A percentile compares a stretch with the other conserved stretches of the same genome.
Evolutionary conservation across 2,888 invertebrate genomes (phyloP).

Genomic region (Cremastinae sp.): DNA sequence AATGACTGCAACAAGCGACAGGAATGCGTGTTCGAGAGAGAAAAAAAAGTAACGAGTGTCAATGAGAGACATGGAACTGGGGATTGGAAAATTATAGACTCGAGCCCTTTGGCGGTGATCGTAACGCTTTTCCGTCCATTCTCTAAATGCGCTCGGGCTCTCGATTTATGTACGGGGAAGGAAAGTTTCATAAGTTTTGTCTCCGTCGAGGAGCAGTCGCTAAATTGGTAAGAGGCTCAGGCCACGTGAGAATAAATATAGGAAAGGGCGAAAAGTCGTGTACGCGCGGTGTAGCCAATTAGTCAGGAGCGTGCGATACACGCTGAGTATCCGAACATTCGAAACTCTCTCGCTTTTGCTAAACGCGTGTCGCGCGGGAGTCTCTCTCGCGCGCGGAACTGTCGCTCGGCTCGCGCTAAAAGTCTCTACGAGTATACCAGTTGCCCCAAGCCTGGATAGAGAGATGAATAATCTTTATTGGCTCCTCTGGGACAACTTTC

Average conservation of each 20-base stretch:
- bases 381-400: constrained; percentile 40
- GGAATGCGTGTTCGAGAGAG: no score
- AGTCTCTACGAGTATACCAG: neutral
- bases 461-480: constrained; percentile 61
- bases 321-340: constrained; percentile 35
- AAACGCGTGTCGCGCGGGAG: constrained; percentile 35
- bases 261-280: constrained; percentile 54
- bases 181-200: constrained; percentile 48
- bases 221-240: constrained; percentile 11
- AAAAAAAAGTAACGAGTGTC: constrained; percentile 6
- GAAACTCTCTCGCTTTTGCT: constrained; percentile 39
- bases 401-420: constrained; percentile 29
- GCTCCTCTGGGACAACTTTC: constrained; percentile 59
- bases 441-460: constrained; percentile 46
- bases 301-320: constrained; percentile 48
- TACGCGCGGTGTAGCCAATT: constrained; percentile 56
- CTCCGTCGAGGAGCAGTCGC: constrained; percentile 28
- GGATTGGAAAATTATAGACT: constrained; percentile 49
- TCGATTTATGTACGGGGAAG: constrained; percentile 7
- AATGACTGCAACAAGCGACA: no score
- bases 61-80: constrained; percentile 28
- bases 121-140: constrained; percentile 4
- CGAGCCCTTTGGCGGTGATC: constrained; percentile 40
- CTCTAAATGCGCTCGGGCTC: neutral
- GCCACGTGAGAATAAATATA: constrained; percentile 45